A percentile compares a stretch with the other conserved stretches of the same genome.
Conservation (phyloP, 2,888 invertebrate species). For the Orchestes rusci region DNA sequence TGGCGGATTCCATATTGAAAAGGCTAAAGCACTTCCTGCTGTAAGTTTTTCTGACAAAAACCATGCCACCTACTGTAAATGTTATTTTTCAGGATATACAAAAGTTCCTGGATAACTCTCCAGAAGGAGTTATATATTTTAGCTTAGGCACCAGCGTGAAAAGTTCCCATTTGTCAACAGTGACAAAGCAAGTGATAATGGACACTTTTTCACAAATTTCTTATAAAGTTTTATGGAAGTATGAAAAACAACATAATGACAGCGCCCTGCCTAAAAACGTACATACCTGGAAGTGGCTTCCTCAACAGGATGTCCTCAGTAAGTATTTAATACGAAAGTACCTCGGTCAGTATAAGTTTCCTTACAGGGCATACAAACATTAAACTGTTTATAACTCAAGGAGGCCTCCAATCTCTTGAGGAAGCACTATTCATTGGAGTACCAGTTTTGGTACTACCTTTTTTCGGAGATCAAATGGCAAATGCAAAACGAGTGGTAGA, state of each 20-base stretch:
- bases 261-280: constrained; percentile 1
- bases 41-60: constrained; percentile 24
- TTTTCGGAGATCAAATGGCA: constrained; percentile 1
- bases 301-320: constrained; percentile 5
- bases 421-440: neutral
- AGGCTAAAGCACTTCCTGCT: constrained; percentile 28
- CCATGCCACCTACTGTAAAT: neutral
- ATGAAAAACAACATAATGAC: neutral
- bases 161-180: neutral
- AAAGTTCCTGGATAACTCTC: neutral
- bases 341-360: neutral
- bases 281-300: neutral
- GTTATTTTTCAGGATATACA: neutral
- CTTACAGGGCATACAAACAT: constrained; percentile 4
- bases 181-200: neutral
- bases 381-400: constrained; percentile 5
- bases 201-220: neutral
- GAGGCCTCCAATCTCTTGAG: constrained; percentile 3
- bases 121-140: constrained; percentile 2
- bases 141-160: neutral
- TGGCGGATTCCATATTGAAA: constrained; percentile 32
- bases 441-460: neutral
- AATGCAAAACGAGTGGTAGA: neutral
- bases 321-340: neutral
- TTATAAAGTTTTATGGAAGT: constrained; percentile 3